Percentiles rank a stretch among this genome's conserved stretches.
Conservation (phyloP, 2,113 vertebrate genomes). For the Protobothrops mucrosquamatus region DNA sequence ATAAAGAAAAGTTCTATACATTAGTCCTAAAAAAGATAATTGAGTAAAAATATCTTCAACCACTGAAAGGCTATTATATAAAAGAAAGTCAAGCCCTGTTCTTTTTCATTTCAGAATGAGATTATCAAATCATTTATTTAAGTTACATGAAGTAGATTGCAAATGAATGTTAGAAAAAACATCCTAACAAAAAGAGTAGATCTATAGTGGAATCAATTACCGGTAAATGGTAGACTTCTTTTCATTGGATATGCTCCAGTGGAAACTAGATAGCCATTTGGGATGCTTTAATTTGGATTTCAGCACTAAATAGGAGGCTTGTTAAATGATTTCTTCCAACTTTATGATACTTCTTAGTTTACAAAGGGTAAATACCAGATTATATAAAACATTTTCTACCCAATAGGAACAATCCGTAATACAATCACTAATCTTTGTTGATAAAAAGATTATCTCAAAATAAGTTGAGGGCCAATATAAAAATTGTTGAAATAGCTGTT, state of each 20-base stretch:
- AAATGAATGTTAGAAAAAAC: not conserved
- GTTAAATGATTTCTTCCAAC: not conserved
- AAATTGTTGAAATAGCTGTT: not conserved
- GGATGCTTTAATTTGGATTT: not conserved
- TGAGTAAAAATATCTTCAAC: not conserved
- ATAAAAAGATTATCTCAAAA: not conserved
- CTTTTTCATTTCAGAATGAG: not conserved
- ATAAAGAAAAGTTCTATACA: not conserved
- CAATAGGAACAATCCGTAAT: not conserved
- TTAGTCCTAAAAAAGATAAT: not conserved
- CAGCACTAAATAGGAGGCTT: not conserved
- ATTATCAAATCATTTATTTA: not conserved
- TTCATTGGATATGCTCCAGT: not conserved
- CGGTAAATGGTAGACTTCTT: not conserved
- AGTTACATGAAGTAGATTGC: not conserved
- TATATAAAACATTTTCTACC: not conserved
- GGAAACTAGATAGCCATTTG: not conserved
- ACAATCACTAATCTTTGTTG: not conserved
- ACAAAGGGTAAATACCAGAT: not conserved
- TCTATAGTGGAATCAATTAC: not conserved
- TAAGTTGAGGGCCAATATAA: not conserved
- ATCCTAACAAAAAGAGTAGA: not conserved
- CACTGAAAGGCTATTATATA: not conserved
- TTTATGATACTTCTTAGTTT: not conserved
- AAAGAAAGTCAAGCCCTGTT: not conserved